phyloP scores from a whole-genome alignment of 2,888 invertebrate genomes.

The Caenorhabditis auriculariae region DNA sequence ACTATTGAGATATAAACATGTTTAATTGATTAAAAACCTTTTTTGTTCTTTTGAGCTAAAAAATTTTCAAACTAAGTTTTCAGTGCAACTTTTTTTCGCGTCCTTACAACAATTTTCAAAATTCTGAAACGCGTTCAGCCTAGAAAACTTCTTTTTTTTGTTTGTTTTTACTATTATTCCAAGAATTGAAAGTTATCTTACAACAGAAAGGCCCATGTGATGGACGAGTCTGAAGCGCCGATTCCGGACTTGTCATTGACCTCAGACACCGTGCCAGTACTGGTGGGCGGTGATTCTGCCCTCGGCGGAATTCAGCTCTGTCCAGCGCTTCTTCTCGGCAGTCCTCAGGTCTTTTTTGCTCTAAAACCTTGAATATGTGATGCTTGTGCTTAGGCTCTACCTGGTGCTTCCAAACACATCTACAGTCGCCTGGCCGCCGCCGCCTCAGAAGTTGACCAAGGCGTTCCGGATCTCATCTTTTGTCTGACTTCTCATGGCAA shows the following conservation, averaged over 20 bases:
- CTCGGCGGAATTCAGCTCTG: conserved; percentile 35
- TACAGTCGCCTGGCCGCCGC: conserved; percentile 50
- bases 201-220: too few relatives aligned
- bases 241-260: conserved; percentile 29
- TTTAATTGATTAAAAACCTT: too few relatives aligned
- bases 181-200: too few relatives aligned
- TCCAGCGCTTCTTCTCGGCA: conserved; percentile 32
- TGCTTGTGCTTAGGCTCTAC: conserved; percentile 35
- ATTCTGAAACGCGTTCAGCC: too few relatives aligned
- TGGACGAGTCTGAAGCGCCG: conserved; percentile 33
- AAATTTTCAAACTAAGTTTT: too few relatives aligned
- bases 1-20: too few relatives aligned
- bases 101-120: too few relatives aligned
- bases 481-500: conserved; percentile 51
- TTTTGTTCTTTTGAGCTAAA: too few relatives aligned
- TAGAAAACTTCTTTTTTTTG: too few relatives aligned
- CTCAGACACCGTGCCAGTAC: conserved; percentile 34
- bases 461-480: conserved; percentile 52
- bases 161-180: too few relatives aligned
- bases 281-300: conserved; percentile 23
- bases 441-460: conserved; percentile 54
- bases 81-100: too few relatives aligned
- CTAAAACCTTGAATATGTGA: not conserved
- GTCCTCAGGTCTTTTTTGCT: not conserved
- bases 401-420: conserved; percentile 54